Evolutionary conservation across 2,113 vertebrate species (phyloP).

Genomic region (Marmota monax): DNA sequence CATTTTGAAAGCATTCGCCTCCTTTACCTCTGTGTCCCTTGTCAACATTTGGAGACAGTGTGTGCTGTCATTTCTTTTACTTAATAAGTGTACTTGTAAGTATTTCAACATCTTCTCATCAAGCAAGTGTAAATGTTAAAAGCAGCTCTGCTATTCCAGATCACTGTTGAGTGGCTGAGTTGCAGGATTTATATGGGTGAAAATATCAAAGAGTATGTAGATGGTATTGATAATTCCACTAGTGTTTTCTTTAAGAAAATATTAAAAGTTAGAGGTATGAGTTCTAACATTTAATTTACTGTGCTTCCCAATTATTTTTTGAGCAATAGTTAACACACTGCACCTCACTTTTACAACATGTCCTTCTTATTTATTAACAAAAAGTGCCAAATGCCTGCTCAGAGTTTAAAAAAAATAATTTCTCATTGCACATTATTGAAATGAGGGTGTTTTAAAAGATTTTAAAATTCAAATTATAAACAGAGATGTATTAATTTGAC

Average conservation of each 20-base stretch:
- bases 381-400: not conserved
- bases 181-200: conserved; percentile 4
- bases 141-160: conserved; percentile 13
- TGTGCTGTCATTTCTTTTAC: conserved; percentile 55
- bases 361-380: not conserved
- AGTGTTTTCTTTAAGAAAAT: conserved; percentile 69
- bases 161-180: conserved; percentile 25
- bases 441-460: not conserved
- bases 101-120: conserved; percentile 72
- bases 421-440: not conserved
- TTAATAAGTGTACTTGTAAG: conserved; percentile 72
- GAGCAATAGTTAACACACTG: not conserved
- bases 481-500: not conserved
- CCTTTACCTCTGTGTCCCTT: conserved; percentile 14
- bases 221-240: conserved; percentile 31
- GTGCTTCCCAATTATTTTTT: not conserved
- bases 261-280: conserved; percentile 31
- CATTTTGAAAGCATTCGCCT: conserved; percentile 48
- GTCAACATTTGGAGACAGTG: conserved; percentile 43
- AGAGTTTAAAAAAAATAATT: not conserved
- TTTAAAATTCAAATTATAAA: conserved; percentile 2
- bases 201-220: conserved; percentile 61
- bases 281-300: conserved; percentile 36
- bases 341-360: not conserved
- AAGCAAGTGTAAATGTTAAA: conserved; percentile 81